Evolutionary conservation across 2,888 invertebrate species (phyloP), one percentile per base, ranked within the genome.

Genomic region (Hydriomena furcata): DNA sequence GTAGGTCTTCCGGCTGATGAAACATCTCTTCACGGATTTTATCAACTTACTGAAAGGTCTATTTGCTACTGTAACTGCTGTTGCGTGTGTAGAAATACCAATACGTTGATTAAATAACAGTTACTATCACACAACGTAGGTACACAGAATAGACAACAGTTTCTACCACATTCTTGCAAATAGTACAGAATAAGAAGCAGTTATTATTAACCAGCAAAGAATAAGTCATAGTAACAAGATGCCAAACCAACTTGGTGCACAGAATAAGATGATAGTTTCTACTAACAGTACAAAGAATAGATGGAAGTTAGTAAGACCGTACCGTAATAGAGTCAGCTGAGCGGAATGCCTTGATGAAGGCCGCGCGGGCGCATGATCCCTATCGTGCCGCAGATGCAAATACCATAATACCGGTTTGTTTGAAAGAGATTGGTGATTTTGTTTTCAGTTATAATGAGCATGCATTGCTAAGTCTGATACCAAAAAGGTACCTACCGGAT

Each of bases 331-430:
- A 41, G 60, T 52, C 62, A 61, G 60, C 60, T 58, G 55, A 60
- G 56, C 53, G 60, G 64, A 63, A 65, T 68, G 44, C 61, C 60
- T 61, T 64, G 61, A 59, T 56, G 61, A 64, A 61, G 63, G 61
- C 59, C 62, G 61, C 55, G 52, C 52, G 47, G 23, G 47, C 31
- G 46, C 46, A 30, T 25, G 45, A 46, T 46, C 41, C 36, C 38
- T 51, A 54, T 52, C 54, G 37, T 35, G 13, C 28, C 35, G 54
- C 51, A 47, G 51, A 55, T 47, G 47, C 40, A 55, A 55, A 55
- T 55, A 50, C 55, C 51, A 28, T 32, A 36, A 51, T 27, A 55
- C 55, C 55, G 51, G 55, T 51, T 55, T 36, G 23, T 28, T 35
- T 46, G 27, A 47, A 44, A 36, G 40, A 41, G 28, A 35, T 55